These are phyloP conservation scores for Brachionus calyciflorus DNA, from an alignment of 1,140 invertebrate genomes.

Conservation along the genomic window DNA sequence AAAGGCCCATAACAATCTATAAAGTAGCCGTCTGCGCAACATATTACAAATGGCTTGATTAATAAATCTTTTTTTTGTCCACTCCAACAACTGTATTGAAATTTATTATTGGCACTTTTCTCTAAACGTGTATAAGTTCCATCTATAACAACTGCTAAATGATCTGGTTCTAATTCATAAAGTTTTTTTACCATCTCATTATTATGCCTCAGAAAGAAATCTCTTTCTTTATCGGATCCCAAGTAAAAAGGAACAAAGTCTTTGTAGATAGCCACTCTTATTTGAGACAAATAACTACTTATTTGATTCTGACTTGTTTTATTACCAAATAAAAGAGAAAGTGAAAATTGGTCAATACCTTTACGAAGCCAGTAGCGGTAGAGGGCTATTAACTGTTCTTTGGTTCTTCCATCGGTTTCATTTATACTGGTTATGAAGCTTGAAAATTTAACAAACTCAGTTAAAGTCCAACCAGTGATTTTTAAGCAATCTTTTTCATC, in stretches of 20 bases:
- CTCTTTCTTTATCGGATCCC: neutral
- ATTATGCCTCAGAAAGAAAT: neutral
- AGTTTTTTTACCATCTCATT: neutral
- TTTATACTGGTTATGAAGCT: neutral
- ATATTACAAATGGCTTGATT: neutral
- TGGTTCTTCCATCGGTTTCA: neutral
- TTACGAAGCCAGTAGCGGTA: neutral
- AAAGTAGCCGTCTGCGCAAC: neutral
- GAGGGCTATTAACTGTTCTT: neutral
- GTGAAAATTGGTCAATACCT: neutral
- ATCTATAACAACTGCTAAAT: neutral
- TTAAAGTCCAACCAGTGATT: neutral
- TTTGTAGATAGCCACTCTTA: neutral
- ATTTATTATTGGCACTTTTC: neutral
- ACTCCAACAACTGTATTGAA: neutral
- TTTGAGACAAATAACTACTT: neutral
- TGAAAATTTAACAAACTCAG: neutral
- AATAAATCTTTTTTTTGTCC: neutral
- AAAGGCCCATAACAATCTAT: neutral
- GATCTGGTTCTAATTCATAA: neutral
- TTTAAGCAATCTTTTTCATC: neutral
- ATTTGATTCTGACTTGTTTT: neutral
- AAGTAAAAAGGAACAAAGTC: neutral
- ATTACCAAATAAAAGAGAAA: neutral
- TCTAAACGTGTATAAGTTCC: neutral